Base-by-base conservation (phyloP, 2,113 vertebrate species). In the Dipodomys ordii region DNA sequence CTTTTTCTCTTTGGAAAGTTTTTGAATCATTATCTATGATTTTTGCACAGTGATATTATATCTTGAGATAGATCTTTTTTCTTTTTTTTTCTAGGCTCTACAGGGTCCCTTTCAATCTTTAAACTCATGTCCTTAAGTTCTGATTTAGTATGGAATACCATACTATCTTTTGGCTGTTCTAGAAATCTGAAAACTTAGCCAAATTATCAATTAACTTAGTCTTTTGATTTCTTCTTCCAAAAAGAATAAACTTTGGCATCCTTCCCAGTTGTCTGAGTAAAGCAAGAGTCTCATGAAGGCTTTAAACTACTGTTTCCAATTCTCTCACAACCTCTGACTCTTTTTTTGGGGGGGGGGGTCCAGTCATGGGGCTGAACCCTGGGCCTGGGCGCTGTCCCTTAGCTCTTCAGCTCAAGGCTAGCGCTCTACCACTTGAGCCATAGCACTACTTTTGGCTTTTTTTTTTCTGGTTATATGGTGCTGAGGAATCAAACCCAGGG, bases 1-100 rank as follows among this genome's bases (percentile, higher is more conserved):
- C 16, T 68, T 93, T 90, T 95, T 92, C n/a, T 92, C 64, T 81
- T 84, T 88, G 72, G 35, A 89, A 92, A 13, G 22, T 79, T 93
- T 91, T 74, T 32, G 25, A 39, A 88, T 60, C 81, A 25, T 89
- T 62, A 87, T 71, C 32, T 18, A 13, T 67, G 8, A 87, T 72
- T 69, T 89, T 49, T 35, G 53, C 11, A 57, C 78, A 84, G 44
- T 73, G 39, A 78, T 82, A 10, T 95, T 32, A 88, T 88, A 79
- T 85, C 28, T 94, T 85, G 19, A 71, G 81, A 65, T 69, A 64
- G 32, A 28, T 87, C 69, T 90, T 90, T 90, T 71, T 46, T 30
- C 85, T 53, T 82, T 92, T 20, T 73, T 69, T 28, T 92, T 20
- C 11, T 49, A 79, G 83, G 25, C 28, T 82, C 28, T 8, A 5